These are phyloP conservation scores for Melangyna quadrimaculata DNA, from an alignment of 2,888 invertebrate species.

Conservation along the genomic window DNA sequence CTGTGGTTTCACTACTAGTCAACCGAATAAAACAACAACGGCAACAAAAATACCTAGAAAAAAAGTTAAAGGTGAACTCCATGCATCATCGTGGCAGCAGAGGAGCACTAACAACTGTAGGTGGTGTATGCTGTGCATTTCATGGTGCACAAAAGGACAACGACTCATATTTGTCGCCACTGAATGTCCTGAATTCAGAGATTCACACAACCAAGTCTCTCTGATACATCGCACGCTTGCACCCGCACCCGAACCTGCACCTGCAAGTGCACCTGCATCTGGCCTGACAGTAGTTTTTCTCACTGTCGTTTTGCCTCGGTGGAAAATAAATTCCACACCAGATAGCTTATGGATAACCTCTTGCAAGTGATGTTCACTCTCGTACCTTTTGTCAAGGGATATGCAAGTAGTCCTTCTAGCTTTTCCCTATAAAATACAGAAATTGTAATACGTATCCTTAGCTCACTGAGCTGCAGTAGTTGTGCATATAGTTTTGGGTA, in stretches of 20 bases:
- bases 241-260: not conserved
- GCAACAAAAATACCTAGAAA: not conserved
- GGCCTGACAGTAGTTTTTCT: constrained; percentile 1
- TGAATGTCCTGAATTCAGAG: constrained; percentile 53
- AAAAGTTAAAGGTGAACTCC: constrained; percentile 51
- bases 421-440: constrained; percentile 35
- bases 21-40: constrained; percentile 44
- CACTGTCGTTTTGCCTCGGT: constrained; percentile 18
- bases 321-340: constrained; percentile 63
- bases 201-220: constrained; percentile 12
- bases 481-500: no score
- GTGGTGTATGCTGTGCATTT: constrained; percentile 20
- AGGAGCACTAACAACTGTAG: constrained; percentile 32
- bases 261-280: not conserved
- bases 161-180: constrained; percentile 69
- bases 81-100: constrained; percentile 58
- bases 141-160: constrained; percentile 55
- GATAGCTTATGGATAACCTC: constrained; percentile 65
- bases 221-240: not conserved
- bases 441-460: constrained; percentile 27
- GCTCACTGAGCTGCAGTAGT: not conserved
- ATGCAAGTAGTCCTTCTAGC: constrained; percentile 24
- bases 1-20: constrained; percentile 55
- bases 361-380: constrained; percentile 55
- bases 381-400: constrained; percentile 47